Percentiles rank a stretch among this genome's conserved stretches.
phyloP scores from a whole-genome alignment of 2,888 invertebrate species.

The Tiphia femorata region DNA sequence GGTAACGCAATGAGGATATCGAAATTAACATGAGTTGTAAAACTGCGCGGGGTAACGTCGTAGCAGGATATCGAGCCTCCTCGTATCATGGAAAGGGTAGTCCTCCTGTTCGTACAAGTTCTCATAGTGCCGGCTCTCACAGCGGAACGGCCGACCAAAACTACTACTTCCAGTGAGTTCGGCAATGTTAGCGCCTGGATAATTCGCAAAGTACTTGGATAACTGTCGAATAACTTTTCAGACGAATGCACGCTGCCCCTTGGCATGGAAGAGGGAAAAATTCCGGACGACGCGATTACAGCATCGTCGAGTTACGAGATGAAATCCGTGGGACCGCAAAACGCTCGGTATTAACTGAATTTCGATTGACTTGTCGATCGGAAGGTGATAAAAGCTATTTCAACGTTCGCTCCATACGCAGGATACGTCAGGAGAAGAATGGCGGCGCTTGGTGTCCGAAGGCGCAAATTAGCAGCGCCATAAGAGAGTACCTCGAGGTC shows the following conservation, averaged over 20 bases:
- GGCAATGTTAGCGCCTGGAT: too few species aligned
- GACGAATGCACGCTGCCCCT: conserved; percentile 81
- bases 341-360: conserved; percentile 78
- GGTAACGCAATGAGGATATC: conserved; percentile 51
- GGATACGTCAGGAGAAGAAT: conserved; percentile 86
- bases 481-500: conserved; percentile 87
- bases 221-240: conserved; percentile 58
- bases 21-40: conserved; percentile 57
- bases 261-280: conserved; percentile 89
- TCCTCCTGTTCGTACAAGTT: conserved; percentile 56
- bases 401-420: conserved; percentile 65
- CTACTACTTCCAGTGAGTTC: conserved; percentile 61
- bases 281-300: conserved; percentile 86
- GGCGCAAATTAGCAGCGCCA: conserved; percentile 80
- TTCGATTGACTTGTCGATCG: neutral
- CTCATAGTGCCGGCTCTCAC: conserved; percentile 54
- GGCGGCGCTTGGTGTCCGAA: conserved; percentile 96
- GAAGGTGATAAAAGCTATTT: neutral
- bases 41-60: conserved; percentile 47
- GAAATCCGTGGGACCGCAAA: conserved; percentile 89
- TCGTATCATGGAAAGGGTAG: conserved; percentile 63
- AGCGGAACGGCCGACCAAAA: conserved; percentile 53
- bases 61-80: conserved; percentile 53
- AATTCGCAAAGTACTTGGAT: conserved; percentile 39
- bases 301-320: conserved; percentile 89